Percentiles rank a stretch among this genome's conserved stretches.
These are phyloP conservation scores for Hydractinia symbiolongicarpus DNA, from an alignment of 30 jellyfish, hydroid and myxozoan genomes.

Conservation along the genomic window DNA sequence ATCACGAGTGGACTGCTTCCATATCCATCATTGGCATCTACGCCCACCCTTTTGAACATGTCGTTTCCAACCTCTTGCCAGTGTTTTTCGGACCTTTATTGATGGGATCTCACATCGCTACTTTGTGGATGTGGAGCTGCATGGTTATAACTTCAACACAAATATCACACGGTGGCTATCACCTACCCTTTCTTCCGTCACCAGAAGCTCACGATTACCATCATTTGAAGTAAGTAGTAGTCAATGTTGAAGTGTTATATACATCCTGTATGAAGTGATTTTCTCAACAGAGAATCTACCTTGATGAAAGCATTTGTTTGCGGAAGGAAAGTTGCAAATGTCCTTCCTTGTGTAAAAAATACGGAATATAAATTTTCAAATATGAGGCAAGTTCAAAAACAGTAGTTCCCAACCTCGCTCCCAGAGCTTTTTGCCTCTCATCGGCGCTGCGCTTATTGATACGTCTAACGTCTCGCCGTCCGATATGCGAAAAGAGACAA, in stretches of 20 bases:
- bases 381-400: no score
- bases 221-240: constrained; percentile 64
- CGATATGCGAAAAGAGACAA: no score
- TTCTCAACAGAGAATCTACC: not conserved
- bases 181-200: constrained; percentile 89
- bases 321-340: constrained; percentile 14
- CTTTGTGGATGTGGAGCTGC: constrained; percentile 63
- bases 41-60: constrained; percentile 84
- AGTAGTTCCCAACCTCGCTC: no score
- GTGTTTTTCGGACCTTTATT: constrained; percentile 61
- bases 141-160: constrained; percentile 60
- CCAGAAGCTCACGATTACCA: constrained; percentile 96
- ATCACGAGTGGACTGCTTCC: constrained; percentile 97
- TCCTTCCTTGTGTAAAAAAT: no score
- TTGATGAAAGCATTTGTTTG: not conserved
- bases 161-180: constrained; percentile 84
- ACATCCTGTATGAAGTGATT: no score
- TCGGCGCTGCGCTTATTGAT: no score
- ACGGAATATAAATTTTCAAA: no score
- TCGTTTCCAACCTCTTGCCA: constrained; percentile 57
- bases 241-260: not conserved
- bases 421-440: no score
- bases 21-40: constrained; percentile 54
- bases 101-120: constrained; percentile 89
- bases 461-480: no score